phyloP scores from a whole-genome alignment of 2,113 vertebrate species.

The Chunga burmeisteri region DNA sequence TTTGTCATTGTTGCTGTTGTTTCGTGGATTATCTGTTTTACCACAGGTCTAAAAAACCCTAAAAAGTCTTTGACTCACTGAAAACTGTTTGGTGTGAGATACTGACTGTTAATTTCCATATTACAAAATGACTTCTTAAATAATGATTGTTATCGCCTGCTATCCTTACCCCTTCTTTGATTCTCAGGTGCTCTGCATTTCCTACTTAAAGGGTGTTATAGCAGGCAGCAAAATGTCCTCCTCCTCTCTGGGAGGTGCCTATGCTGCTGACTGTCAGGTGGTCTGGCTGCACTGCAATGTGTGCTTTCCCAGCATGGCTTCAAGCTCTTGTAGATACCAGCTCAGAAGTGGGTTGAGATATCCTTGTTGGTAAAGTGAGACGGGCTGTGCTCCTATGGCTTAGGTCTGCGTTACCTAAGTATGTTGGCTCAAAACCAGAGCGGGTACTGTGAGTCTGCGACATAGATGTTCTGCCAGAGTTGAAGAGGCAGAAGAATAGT shows the following conservation, averaged over 20 bases:
- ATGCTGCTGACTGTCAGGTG: rapidly evolving
- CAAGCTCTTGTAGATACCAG: neutral
- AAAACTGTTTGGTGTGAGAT: neutral
- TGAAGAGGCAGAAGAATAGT: neutral
- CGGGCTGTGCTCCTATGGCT: neutral
- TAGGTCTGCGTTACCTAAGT: neutral
- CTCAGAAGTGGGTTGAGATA: neutral
- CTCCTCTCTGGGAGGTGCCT: neutral
- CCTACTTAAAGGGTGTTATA: neutral
- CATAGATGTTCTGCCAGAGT: neutral
- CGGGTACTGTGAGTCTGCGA: rapidly evolving
- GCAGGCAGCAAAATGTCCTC: neutral
- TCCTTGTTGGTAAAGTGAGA: neutral
- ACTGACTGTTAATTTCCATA: neutral
- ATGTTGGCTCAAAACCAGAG: neutral
- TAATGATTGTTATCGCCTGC: neutral
- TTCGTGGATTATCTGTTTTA: neutral
- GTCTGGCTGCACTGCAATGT: rapidly evolving
- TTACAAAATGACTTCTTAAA: neutral
- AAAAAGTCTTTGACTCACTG: neutral
- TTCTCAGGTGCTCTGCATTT: neutral
- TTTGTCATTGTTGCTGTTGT: neutral
- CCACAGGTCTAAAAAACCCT: neutral
- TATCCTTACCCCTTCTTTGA: neutral
- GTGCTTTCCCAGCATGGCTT: neutral